Percentiles rank a stretch among this genome's conserved stretches.
These are phyloP conservation scores for Tortricodes alternella DNA, from an alignment of 2,888 invertebrate species.

Conservation along the genomic window DNA sequence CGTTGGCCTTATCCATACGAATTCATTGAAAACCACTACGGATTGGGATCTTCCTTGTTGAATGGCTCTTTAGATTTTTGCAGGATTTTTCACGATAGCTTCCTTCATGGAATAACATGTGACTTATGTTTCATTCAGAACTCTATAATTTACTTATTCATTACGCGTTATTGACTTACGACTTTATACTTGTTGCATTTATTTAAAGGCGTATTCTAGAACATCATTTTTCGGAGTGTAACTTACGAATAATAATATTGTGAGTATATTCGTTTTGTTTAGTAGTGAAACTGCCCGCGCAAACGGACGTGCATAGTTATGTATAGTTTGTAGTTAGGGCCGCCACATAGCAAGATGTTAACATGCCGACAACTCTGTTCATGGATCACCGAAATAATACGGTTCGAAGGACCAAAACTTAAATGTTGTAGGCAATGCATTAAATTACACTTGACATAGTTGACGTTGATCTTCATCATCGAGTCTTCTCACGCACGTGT, in stretches of 20 bases:
- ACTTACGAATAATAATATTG: background rate
- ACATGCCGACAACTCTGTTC: too few relatives aligned
- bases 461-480: background rate
- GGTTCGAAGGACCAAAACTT: background rate
- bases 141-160: too few relatives aligned
- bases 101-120: too few relatives aligned
- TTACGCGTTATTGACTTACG: too few relatives aligned
- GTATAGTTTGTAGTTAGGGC: background rate
- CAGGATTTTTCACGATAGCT: too few relatives aligned
- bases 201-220: too few relatives aligned
- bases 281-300: background rate
- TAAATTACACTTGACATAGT: background rate
- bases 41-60: too few relatives aligned
- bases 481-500: too few relatives aligned
- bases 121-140: too few relatives aligned
- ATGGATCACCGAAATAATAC: background rate
- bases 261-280: slow-evolving; percentile 3
- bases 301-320: background rate
- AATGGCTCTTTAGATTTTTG: background rate
- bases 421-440: background rate
- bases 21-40: too few relatives aligned
- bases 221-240: background rate
- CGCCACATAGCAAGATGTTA: background rate
- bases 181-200: too few relatives aligned
- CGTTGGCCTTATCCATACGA: background rate